Conservation (phyloP, 2,113 vertebrate genomes). For the Amphiprion percula region DNA sequence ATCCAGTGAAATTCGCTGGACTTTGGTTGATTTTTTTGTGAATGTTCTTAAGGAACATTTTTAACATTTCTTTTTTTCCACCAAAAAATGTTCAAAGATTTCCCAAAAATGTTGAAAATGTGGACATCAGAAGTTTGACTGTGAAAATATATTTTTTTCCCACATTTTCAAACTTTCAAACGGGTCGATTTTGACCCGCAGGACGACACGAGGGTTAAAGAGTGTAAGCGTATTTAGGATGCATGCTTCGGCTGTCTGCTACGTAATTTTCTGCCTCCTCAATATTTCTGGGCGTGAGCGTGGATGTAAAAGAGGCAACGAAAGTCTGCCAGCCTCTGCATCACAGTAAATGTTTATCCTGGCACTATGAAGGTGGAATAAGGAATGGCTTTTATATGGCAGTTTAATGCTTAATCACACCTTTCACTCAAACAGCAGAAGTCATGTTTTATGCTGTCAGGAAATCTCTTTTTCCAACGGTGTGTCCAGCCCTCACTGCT, state of each 20-base stretch:
- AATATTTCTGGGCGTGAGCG: slow-evolving; percentile 12
- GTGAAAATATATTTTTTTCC: too few relatives aligned
- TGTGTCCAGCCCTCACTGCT: background rate
- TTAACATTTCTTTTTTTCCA: too few relatives aligned
- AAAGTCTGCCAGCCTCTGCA: slow-evolving; percentile 37
- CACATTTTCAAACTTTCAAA: too few relatives aligned
- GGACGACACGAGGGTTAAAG: too few relatives aligned
- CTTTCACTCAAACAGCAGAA: background rate
- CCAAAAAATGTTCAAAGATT: too few relatives aligned
- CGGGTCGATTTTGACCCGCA: too few relatives aligned
- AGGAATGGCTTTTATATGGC: slow-evolving; percentile 8
- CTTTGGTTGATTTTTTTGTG: too few relatives aligned
- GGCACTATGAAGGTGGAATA: slow-evolving; percentile 16
- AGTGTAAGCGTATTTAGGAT: slow-evolving; percentile 9
- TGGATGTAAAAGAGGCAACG: slow-evolving; percentile 26
- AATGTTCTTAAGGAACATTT: too few relatives aligned
- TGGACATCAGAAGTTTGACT: too few relatives aligned
- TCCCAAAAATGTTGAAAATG: too few relatives aligned
- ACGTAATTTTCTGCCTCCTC: slow-evolving; percentile 4
- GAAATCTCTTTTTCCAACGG: background rate
- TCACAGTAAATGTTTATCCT: slow-evolving; percentile 47
- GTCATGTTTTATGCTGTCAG: slow-evolving; percentile 7
- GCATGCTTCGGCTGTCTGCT: slow-evolving; percentile 8
- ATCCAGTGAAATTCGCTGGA: too few relatives aligned
- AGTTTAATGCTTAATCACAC: slow-evolving; percentile 16